phyloP scores from a whole-genome alignment of 2,888 invertebrate species.

The Microdon myrmicae region DNA sequence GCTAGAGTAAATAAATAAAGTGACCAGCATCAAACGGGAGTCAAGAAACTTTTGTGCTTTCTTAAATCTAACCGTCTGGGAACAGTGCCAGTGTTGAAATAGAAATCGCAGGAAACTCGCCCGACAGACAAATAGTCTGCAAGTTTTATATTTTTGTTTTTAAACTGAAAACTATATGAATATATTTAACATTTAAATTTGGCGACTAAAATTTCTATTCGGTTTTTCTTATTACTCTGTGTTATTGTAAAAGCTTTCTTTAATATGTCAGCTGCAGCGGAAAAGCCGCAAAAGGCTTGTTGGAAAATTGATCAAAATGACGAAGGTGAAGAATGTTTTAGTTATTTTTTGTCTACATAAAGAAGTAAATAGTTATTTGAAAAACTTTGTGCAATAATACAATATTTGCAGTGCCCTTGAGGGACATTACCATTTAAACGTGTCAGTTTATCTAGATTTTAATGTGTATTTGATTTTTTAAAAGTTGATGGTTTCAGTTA shows the following conservation, averaged over 20 bases:
- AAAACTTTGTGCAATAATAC: too few species aligned
- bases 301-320: slow-evolving; percentile 63
- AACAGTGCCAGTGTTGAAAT: slow-evolving; percentile 33
- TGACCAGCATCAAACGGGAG: too few species aligned
- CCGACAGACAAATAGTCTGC: slow-evolving; percentile 12
- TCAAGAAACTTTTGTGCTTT: too few species aligned
- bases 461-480: too few species aligned
- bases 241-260: background rate
- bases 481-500: too few species aligned
- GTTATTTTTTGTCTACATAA: background rate
- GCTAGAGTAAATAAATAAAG: too few species aligned
- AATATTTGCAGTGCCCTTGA: too few species aligned
- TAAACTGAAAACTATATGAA: background rate
- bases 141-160: slow-evolving; percentile 7
- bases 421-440: too few species aligned
- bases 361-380: too few species aligned
- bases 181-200: background rate
- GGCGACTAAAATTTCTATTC: background rate
- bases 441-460: too few species aligned
- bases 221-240: background rate
- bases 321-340: slow-evolving; percentile 55
- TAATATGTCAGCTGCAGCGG: slow-evolving; percentile 13
- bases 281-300: slow-evolving; percentile 58
- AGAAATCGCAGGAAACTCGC: slow-evolving; percentile 22
- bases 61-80: too few species aligned